Conservation (phyloP, 2,888 invertebrate genomes). For the Ferrisia virgata region DNA sequence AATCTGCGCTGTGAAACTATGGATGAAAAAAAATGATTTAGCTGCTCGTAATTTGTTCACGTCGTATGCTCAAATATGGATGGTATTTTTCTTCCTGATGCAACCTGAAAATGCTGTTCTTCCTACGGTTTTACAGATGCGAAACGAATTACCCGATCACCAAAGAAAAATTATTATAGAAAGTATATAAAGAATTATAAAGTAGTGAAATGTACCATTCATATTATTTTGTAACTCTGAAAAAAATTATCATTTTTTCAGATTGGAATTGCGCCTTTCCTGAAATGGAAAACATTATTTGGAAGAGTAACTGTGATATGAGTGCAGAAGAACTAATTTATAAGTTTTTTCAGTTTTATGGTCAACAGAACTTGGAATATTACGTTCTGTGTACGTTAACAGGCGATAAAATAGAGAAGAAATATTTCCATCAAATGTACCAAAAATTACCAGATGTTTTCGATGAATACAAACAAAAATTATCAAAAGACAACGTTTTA, state of each 20-base stretch:
- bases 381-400: slow-evolving; percentile 46
- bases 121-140: slow-evolving; percentile 48
- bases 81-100: slow-evolving; percentile 50
- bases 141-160: not conserved
- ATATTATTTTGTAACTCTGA: too few relatives aligned
- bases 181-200: slow-evolving; percentile 1
- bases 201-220: too few relatives aligned
- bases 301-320: slow-evolving; percentile 36
- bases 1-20: slow-evolving; percentile 49
- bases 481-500: not conserved
- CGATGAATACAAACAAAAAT: slow-evolving; percentile 6
- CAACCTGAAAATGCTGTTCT: slow-evolving; percentile 45
- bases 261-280: slow-evolving; percentile 48
- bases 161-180: not conserved
- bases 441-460: slow-evolving; percentile 48
- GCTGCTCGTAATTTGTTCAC: slow-evolving; percentile 48
- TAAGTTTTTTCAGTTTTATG: slow-evolving; percentile 47
- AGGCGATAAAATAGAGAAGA: slow-evolving; percentile 34
- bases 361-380: slow-evolving; percentile 36
- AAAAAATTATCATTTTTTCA: slow-evolving; percentile 9
- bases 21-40: slow-evolving; percentile 48
- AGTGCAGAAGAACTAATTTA: slow-evolving; percentile 43
- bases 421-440: slow-evolving; percentile 44
- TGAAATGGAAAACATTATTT: not conserved
- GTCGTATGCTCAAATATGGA: slow-evolving; percentile 49